phyloP scores from a whole-genome alignment of 2,797 vertebrate species.

The Tamandua tetradactyla region DNA sequence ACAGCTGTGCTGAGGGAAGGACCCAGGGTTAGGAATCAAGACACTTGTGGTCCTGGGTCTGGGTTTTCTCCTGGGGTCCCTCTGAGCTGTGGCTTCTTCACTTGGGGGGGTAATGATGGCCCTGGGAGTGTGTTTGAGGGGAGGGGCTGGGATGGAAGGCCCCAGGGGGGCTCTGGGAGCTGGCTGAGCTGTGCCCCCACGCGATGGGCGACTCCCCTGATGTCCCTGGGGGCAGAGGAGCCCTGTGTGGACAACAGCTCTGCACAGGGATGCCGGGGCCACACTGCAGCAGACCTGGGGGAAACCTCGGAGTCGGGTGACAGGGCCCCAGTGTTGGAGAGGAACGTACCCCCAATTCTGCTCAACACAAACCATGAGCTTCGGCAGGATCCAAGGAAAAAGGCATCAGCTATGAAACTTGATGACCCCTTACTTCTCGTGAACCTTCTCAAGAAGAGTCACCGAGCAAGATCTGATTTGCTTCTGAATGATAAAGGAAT shows the following conservation, averaged over 20 bases:
- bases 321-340: fast-evolving
- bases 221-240: neutral
- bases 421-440: neutral
- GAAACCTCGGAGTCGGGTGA: fast-evolving
- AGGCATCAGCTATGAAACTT: fast-evolving
- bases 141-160: neutral
- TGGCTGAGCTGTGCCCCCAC: too few relatives aligned
- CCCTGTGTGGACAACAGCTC: neutral
- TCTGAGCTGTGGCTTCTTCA: fast-evolving
- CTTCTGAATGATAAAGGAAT: neutral
- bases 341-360: fast-evolving
- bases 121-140: fast-evolving
- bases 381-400: neutral
- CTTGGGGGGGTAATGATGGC: neutral
- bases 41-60: fast-evolving
- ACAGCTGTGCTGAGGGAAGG: neutral
- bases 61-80: neutral
- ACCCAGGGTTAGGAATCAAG: neutral
- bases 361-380: neutral
- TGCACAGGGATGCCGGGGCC: neutral
- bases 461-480: neutral
- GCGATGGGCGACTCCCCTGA: neutral
- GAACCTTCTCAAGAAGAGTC: neutral
- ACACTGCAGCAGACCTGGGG: neutral
- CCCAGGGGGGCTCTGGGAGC: neutral